Base-by-base conservation (phyloP, 2,888 invertebrate genomes). In the Andrena fulva region DNA sequence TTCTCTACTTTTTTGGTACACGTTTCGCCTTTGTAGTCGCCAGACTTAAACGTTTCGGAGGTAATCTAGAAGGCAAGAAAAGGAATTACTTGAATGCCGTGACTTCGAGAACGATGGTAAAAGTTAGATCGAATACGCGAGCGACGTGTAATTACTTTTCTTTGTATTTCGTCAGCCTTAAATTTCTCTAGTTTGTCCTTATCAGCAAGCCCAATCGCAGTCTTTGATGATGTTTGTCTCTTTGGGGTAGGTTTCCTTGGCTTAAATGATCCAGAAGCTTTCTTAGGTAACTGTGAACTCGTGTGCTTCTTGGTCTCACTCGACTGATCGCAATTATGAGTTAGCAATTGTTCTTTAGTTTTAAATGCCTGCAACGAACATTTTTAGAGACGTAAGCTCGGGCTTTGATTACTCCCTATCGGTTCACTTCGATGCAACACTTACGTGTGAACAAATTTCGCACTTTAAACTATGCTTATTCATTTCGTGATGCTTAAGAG, bases 181-280 rank as follows among this genome's bases (percentile, higher is more conserved):
- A 81, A 52, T 87, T 91, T 91, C 63, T 91, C 91, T 67, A 90
- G 74, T 84, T 92, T 93, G 42, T 93, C 92, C 82, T 93, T 93
- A 20, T 93, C 93, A 52, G 79, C 86, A 63, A 89, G 81, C 29
- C 87, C 89, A 68, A 82, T 82, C 50, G 84, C 87, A 84, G 88
- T 84, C 87, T 93, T 92, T 62, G 90, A 87, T 69, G 89, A 88
- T 79, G 88, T 91, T 87, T 94, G 93, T 82, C 93, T 91, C 86
- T 92, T 92, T 75, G 93, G 93, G 66, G 93, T 93, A 66, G 92
- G 92, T 86, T 92, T 93, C 77, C 93, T 89, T 69, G 93, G 91
- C 67, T 94, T 94, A 72, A 93, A 93, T 20, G 93, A 92, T 64
- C 92, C 93, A 0, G 91, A 91, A n/a, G 92, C 92, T 85, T 93